Percentiles rank a stretch among this genome's conserved stretches.
Conservation (phyloP, 1,140 invertebrate genomes). For the Amyelois transitella region DNA sequence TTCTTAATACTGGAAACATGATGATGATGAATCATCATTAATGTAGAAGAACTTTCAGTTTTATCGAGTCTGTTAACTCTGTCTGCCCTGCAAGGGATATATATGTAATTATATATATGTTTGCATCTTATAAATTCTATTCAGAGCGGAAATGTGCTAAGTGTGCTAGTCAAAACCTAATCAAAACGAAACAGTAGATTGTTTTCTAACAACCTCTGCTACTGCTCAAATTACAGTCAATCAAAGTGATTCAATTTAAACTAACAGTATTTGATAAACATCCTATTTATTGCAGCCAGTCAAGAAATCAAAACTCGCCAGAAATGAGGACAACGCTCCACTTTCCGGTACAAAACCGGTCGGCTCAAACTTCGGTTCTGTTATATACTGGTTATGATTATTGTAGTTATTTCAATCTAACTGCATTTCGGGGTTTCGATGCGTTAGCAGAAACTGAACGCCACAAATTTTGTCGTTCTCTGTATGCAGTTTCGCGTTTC, state of each 20-base stretch:
- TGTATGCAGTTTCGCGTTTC: neutral
- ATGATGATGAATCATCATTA: no score
- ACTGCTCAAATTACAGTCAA: slow-evolving; percentile 3
- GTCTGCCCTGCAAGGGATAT: no score
- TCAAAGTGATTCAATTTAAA: neutral
- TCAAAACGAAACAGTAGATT: no score
- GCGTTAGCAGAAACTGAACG: neutral
- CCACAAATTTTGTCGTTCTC: neutral
- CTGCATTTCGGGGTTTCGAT: slow-evolving; percentile 1
- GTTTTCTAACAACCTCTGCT: no score
- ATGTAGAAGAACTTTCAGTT: no score
- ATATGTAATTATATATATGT: no score
- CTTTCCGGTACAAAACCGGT: slow-evolving; percentile 50
- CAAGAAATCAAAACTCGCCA: slow-evolving; percentile 49
- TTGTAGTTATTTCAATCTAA: slow-evolving; percentile 4
- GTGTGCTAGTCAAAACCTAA: no score
- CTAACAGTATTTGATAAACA: neutral
- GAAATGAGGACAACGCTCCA: slow-evolving; percentile 57
- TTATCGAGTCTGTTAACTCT: no score
- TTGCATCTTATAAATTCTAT: no score
- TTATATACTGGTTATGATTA: slow-evolving; percentile 20
- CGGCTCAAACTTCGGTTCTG: slow-evolving; percentile 19
- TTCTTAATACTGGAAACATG: no score
- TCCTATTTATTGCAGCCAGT: slow-evolving; percentile 11
- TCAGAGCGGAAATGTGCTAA: no score